Base-by-base conservation (phyloP, 2,888 invertebrate genomes). In the Ptychoptera albimana region DNA sequence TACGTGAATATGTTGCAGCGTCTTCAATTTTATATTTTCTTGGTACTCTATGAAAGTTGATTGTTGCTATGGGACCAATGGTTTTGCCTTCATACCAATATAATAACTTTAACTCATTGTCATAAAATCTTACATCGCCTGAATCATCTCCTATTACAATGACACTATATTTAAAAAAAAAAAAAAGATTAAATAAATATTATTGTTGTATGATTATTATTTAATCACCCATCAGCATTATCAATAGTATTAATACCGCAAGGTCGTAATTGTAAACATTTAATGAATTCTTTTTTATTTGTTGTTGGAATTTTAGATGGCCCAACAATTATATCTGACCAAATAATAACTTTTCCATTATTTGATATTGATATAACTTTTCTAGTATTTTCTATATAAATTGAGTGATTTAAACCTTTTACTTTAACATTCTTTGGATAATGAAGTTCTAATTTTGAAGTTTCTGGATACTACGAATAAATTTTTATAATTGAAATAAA, bases 41-140 rank as follows among this genome's bases (percentile, higher is more conserved):
- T 23, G 15, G 14, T 16, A 23, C 13, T 35, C 14, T 16, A 42
- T 42, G 23, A n/a, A 42, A 42, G 12, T 15, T n/a, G 10, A 42
- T n/a, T 11, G 34, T 9, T 9, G 11, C 2, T 16, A 42, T 42
- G 16, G 42, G 12, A 42, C 34, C 35, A 42, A 34, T 34, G 12
- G 34, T 42, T 12, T 34, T 15, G 11, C 14, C 13, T 34, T 42
- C 34, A 11, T 34, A 35, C 16, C 34, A 74, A 57, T 73, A 75
- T 40, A 78, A 51, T 43, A 78, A 60, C 54, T 66, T 70, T 51
- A 77, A 55, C 50, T 71, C 67, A 37, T 63, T 60, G 50, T 77
- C 75, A 54, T 75, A 77, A 56, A 79, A 77, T 50, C 64, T 67
- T 39, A 79, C 66, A 39, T 70, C 64, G 0, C 77, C 78, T 1